Conservation (phyloP, 2,888 invertebrate species). For the Lysandra bellargus region DNA sequence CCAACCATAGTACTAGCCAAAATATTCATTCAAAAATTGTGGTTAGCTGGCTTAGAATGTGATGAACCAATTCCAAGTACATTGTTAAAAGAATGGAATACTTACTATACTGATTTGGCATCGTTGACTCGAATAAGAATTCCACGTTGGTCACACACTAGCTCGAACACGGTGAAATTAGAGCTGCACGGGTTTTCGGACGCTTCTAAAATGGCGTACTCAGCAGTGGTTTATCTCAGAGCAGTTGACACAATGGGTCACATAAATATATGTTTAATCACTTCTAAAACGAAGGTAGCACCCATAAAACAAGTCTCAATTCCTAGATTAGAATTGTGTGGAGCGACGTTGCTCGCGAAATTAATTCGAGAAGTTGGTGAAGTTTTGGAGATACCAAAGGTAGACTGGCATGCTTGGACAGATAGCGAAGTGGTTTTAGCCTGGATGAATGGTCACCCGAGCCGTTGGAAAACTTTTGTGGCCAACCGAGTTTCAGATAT, state of each 20-base stretch:
- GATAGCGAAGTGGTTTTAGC: conserved; percentile 34
- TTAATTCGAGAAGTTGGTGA: conserved; percentile 27
- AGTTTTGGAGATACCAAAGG: conserved; percentile 17
- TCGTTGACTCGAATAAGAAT: conserved; percentile 28
- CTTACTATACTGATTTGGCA: conserved; percentile 11
- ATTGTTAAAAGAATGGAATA: conserved; percentile 1
- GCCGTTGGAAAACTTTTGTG: conserved; percentile 34
- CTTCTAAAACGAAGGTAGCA: conserved; percentile 35
- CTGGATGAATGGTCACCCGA: conserved; percentile 34
- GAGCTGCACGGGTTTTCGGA: conserved; percentile 1
- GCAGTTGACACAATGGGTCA: conserved; percentile 26
- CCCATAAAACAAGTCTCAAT: conserved; percentile 33
- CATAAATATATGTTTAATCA: conserved; percentile 23
- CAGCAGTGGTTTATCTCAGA: conserved; percentile 27
- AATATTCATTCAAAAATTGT: conserved; percentile 25
- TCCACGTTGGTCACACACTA: conserved; percentile 23
- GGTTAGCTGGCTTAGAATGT: neutral
- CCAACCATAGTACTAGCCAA: conserved; percentile 36
- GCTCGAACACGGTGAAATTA: neutral
- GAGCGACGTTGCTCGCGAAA: conserved; percentile 30
- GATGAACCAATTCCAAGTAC: conserved; percentile 1
- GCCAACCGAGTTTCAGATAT: conserved; percentile 39
- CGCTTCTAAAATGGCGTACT: conserved; percentile 8
- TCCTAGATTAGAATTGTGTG: conserved; percentile 33
- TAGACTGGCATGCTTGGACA: conserved; percentile 34